A percentile compares a stretch with the other conserved stretches of the same genome.
phyloP scores from a whole-genome alignment of 2,888 invertebrate genomes.

The Taenaris catops region DNA sequence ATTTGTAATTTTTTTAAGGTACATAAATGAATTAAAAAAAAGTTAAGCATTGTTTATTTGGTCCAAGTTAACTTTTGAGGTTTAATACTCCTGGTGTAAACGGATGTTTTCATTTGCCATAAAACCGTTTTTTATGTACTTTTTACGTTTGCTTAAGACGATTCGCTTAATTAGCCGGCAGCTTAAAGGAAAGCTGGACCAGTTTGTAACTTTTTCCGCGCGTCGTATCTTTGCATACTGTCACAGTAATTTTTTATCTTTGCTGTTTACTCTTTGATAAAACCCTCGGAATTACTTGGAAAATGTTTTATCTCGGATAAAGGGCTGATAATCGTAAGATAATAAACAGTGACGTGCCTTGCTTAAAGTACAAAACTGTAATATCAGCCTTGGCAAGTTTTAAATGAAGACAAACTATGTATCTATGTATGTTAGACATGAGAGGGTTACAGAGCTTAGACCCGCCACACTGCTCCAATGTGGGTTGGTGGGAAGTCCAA shows the following conservation, averaged over 20 bases:
- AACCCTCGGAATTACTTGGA: constrained; percentile 24
- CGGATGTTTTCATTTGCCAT: constrained; percentile 49
- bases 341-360: neutral
- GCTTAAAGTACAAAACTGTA: too few relatives aligned
- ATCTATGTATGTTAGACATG: too few relatives aligned
- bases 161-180: constrained; percentile 53
- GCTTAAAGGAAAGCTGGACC: constrained; percentile 34
- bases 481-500: too few relatives aligned
- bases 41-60: too few relatives aligned
- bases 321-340: constrained; percentile 4
- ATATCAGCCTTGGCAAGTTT: too few relatives aligned
- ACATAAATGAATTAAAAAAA: too few relatives aligned
- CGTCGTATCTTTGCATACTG: constrained; percentile 29
- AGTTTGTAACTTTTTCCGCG: constrained; percentile 33
- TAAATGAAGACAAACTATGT: too few relatives aligned
- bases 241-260: constrained; percentile 10
- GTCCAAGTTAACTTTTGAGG: too few relatives aligned
- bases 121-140: constrained; percentile 37
- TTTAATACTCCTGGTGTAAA: too few relatives aligned
- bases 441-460: too few relatives aligned
- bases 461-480: too few relatives aligned
- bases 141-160: constrained; percentile 46
- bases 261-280: constrained; percentile 4
- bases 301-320: constrained; percentile 2
- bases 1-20: too few relatives aligned